Evolutionary conservation across 2,797 vertebrate genomes (phyloP).

Genomic region (Poecile montanus): DNA sequence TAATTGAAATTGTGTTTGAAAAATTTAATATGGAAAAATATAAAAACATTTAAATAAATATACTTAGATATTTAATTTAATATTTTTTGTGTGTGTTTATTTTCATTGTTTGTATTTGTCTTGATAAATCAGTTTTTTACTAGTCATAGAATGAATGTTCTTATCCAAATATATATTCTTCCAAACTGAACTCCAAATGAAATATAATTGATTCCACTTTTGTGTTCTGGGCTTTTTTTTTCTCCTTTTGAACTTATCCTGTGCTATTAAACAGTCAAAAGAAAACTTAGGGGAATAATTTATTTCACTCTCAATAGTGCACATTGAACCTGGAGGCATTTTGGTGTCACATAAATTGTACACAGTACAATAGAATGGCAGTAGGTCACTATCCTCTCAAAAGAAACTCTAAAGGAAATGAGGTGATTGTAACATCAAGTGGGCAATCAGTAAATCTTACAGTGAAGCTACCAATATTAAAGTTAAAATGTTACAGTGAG

Average conservation of each 20-base stretch:
- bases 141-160: background rate
- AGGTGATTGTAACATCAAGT: background rate
- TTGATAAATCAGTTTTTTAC: background rate
- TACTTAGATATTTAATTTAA: background rate
- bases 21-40: background rate
- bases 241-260: background rate
- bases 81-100: background rate
- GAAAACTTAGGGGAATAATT: background rate
- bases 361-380: background rate
- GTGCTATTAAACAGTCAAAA: constrained; percentile 5
- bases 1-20: background rate
- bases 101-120: background rate
- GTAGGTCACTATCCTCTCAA: background rate
- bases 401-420: constrained; percentile 1
- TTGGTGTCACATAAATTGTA: constrained; percentile 16
- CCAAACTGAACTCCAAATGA: background rate
- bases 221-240: background rate
- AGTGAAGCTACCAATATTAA: background rate
- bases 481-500: background rate
- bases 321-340: background rate
- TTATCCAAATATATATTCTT: background rate
- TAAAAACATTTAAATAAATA: background rate
- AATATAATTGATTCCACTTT: background rate
- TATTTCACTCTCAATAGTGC: background rate
- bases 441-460: constrained; percentile 19